phyloP scores from a whole-genome alignment of 2,797 vertebrate genomes.

The Muscicapa striata region DNA sequence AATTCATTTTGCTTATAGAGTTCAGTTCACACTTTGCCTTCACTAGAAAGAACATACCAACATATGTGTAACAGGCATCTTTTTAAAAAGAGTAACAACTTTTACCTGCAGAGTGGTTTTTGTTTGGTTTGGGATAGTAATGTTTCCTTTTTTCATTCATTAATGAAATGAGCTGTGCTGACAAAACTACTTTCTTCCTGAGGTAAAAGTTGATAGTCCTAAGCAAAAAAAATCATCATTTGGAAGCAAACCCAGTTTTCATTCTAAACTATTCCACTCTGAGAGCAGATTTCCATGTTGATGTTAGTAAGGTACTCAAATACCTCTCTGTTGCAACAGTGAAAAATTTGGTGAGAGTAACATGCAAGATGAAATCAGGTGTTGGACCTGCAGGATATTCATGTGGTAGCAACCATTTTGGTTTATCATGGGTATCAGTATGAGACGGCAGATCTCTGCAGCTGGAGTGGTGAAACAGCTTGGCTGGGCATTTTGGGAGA shows the following conservation, averaged over 20 bases:
- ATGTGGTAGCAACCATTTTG: neutral
- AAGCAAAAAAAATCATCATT: neutral
- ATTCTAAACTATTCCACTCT: neutral
- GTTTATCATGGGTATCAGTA: neutral
- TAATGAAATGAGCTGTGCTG: neutral
- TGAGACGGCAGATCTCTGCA: neutral
- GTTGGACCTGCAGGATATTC: neutral
- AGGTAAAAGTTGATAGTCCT: neutral
- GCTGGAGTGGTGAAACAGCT: neutral
- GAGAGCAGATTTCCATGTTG: neutral
- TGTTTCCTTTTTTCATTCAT: neutral
- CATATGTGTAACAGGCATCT: neutral
- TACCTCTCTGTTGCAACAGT: neutral
- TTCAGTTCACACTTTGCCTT: neutral
- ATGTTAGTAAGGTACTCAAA: neutral
- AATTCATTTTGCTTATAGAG: neutral
- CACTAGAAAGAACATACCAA: neutral
- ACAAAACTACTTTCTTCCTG: neutral
- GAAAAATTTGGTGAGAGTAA: neutral
- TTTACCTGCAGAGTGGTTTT: neutral
- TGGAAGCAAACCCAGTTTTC: neutral
- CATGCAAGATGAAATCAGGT: neutral
- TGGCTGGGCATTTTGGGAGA: neutral
- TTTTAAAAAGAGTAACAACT: neutral
- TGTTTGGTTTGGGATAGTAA: neutral